phyloP scores from a whole-genome alignment of 2,113 vertebrate species.

The Ivindomyrus marchei region DNA sequence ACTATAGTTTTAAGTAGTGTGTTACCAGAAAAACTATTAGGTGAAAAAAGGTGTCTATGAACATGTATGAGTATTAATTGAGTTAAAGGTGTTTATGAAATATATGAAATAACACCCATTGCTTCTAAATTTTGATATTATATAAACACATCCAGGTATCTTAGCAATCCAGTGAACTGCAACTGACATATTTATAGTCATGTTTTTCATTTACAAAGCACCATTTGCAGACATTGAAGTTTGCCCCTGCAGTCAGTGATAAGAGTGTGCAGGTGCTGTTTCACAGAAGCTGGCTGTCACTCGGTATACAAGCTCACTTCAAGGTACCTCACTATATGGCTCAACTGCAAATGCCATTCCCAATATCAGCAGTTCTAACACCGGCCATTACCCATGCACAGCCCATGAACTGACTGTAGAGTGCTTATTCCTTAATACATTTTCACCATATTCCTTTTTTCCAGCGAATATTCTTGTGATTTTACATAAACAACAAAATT shows the following conservation, averaged over 20 bases:
- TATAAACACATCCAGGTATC: background rate
- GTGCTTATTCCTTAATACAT: background rate
- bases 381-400: background rate
- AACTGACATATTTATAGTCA: background rate
- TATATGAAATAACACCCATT: background rate
- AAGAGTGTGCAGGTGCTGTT: background rate
- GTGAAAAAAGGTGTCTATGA: background rate
- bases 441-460: background rate
- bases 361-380: background rate
- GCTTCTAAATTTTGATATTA: background rate
- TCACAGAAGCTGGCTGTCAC: background rate
- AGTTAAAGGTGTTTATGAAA: conserved; percentile 3
- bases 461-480: background rate
- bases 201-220: background rate
- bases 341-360: background rate
- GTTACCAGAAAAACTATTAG: background rate
- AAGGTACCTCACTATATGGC: background rate
- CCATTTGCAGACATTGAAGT: background rate
- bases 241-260: background rate
- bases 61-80: background rate
- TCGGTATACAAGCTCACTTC: background rate
- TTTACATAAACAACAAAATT: background rate
- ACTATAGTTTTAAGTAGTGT: background rate
- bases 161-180: background rate
- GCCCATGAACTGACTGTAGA: background rate